Conservation (phyloP, 1,140 invertebrate species). For the Coenobita brevimanus region DNA sequence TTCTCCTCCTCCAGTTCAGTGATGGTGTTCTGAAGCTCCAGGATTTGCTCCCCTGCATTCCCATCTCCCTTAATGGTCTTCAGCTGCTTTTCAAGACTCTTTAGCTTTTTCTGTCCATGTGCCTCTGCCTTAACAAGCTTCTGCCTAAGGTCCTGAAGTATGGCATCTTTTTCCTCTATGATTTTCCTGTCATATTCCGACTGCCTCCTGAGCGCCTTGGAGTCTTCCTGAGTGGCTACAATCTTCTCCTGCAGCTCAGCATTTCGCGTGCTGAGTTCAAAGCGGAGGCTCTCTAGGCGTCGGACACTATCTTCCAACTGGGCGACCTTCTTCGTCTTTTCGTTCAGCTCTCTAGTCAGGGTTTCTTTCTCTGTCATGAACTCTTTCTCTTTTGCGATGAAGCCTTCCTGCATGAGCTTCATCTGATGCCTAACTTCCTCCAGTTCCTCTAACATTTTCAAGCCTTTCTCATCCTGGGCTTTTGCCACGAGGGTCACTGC, state of each 20-base stretch:
- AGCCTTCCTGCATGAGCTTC: conserved; percentile 86
- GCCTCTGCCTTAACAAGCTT: conserved; percentile 89
- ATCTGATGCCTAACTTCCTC: conserved; percentile 87
- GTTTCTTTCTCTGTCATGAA: conserved; percentile 81
- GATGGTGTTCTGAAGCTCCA: conserved; percentile 84
- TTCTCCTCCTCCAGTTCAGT: conserved; percentile 92
- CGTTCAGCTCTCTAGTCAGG: conserved; percentile 76
- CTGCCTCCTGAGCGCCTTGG: conserved; percentile 57
- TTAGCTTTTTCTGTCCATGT: conserved; percentile 85
- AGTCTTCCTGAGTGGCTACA: conserved; percentile 73
- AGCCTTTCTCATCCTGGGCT: conserved; percentile 81
- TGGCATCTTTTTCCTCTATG: conserved; percentile 78
- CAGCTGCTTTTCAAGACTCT: conserved; percentile 87
- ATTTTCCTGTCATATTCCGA: conserved; percentile 70
- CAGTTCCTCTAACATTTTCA: conserved; percentile 81
- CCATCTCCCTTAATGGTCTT: conserved; percentile 83
- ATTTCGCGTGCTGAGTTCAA: conserved; percentile 77
- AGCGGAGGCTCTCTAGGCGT: conserved; percentile 74
- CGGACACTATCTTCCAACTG: conserved; percentile 70
- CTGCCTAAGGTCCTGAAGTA: conserved; percentile 83
- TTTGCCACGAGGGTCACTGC: conserved; percentile 85
- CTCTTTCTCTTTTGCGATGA: conserved; percentile 81
- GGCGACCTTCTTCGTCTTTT: conserved; percentile 76
- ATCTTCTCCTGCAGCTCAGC: conserved; percentile 77
- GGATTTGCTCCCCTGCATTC: conserved; percentile 79